Evolutionary conservation across 2,797 vertebrate genomes (phyloP).

Genomic region (Mormyrops boulengeri): DNA sequence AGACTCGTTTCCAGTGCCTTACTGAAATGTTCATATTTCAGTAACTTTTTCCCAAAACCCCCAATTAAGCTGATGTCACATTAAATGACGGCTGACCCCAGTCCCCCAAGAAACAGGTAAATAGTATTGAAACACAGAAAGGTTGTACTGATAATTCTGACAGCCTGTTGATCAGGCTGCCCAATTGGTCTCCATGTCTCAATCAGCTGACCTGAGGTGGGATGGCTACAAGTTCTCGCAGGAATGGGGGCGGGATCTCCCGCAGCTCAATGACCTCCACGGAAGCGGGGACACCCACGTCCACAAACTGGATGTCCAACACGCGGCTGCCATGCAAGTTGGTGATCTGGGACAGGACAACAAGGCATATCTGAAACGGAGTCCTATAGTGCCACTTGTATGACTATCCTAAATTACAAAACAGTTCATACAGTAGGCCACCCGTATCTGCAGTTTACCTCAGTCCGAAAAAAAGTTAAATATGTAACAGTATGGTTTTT

Average conservation of each 20-base stretch:
- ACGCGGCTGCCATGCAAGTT: conserved; percentile 74
- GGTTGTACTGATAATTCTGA: not conserved
- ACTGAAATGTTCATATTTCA: not conserved
- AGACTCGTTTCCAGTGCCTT: not conserved
- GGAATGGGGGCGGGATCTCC: conserved; percentile 73
- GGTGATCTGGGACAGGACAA: conserved; percentile 64
- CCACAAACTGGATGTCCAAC: conserved; percentile 78
- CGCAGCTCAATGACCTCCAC: conserved; percentile 81
- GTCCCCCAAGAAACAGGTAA: not conserved
- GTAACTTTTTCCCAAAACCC: not conserved
- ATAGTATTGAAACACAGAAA: not conserved
- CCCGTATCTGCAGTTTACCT: not conserved
- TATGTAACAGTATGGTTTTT: not conserved
- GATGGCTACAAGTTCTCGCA: conserved; percentile 68
- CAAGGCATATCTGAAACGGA: not conserved
- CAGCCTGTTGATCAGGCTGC: not conserved
- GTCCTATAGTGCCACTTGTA: not conserved
- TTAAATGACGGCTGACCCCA: not conserved
- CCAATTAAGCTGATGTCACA: not conserved
- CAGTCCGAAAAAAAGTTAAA: not conserved
- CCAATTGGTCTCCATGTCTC: not conserved
- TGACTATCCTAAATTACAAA: not conserved
- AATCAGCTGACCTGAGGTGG: conserved; percentile 77
- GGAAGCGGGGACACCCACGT: conserved; percentile 73
- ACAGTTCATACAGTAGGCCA: not conserved